Percentiles rank a stretch among this genome's conserved stretches.
Conservation (phyloP, 2,113 vertebrate species). For the Forbesichthys agassizii region DNA sequence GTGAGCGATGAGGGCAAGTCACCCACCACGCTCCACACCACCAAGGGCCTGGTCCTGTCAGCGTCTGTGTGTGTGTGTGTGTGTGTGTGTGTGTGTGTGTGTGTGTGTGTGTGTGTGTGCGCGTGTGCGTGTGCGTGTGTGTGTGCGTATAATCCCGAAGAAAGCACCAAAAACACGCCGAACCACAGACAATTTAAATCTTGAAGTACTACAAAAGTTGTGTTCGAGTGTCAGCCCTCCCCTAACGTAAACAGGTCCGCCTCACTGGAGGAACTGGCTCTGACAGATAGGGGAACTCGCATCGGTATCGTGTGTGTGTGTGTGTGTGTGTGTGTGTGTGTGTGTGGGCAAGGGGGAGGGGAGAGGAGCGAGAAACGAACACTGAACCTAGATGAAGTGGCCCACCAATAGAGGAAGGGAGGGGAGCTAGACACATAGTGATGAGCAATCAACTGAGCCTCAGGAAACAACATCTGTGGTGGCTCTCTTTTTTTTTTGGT, state of each 20-base stretch:
- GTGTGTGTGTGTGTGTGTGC: constrained; percentile 6
- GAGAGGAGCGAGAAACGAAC: constrained; percentile 37
- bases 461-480: constrained; percentile 47
- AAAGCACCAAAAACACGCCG: too few species aligned
- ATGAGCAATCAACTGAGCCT: constrained; percentile 63
- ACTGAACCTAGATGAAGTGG: constrained; percentile 39
- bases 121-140: not conserved
- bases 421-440: constrained; percentile 54
- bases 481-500: constrained; percentile 20
- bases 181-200: not conserved
- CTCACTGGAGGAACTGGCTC: constrained; percentile 79
- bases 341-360: constrained; percentile 54
- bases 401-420: constrained; percentile 50
- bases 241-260: constrained; percentile 68
- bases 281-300: constrained; percentile 80
- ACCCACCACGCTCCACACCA: constrained; percentile 37
- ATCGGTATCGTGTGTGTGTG: constrained; percentile 48
- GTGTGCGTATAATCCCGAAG: not conserved
- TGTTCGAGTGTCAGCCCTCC: constrained; percentile 11
- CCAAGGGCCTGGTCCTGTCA: constrained; percentile 34
- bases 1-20: constrained; percentile 30
- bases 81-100: constrained; percentile 8
- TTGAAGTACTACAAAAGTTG: constrained; percentile 5
- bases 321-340: constrained; percentile 51
- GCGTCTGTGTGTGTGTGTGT: constrained; percentile 7